Conservation (phyloP, 30 jellyfish, hydroid and myxozoan species). For the Chironex yamaguchii region DNA sequence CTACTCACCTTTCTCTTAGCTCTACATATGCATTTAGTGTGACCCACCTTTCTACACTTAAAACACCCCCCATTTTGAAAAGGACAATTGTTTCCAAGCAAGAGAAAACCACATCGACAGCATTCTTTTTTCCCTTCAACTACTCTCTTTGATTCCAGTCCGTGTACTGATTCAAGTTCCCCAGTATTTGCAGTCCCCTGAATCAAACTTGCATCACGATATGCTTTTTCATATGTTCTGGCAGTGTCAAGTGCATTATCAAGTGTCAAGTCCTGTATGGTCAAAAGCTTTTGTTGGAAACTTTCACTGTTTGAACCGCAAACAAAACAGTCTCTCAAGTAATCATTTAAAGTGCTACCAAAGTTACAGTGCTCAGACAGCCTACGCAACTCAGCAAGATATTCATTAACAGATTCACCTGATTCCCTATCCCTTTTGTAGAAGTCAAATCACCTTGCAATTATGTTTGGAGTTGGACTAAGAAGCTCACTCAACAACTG, state of each 20-base stretch:
- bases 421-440: too few species aligned
- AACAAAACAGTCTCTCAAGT: constrained; percentile 29
- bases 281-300: constrained; percentile 14
- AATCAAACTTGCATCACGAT: not conserved
- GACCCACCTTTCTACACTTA: too few species aligned
- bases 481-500: not conserved
- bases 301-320: constrained; percentile 21
- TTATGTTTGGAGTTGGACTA: not conserved
- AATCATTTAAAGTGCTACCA: not conserved
- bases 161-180: not conserved
- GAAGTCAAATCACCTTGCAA: constrained; percentile 2
- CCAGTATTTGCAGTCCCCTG: not conserved
- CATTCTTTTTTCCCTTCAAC: not conserved
- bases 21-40: too few species aligned
- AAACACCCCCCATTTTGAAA: too few species aligned
- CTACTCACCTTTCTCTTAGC: too few species aligned
- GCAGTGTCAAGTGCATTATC: not conserved
- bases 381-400: too few species aligned
- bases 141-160: not conserved
- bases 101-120: not conserved
- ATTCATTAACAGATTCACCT: too few species aligned
- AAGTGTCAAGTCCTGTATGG: constrained; percentile 1
- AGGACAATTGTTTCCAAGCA: too few species aligned
- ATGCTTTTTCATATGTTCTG: not conserved
- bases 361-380: constrained; percentile 3